A percentile compares a stretch with the other conserved stretches of the same genome.
Evolutionary conservation across 2,113 vertebrate species (phyloP).

Genomic region (Crotalus tigris): DNA sequence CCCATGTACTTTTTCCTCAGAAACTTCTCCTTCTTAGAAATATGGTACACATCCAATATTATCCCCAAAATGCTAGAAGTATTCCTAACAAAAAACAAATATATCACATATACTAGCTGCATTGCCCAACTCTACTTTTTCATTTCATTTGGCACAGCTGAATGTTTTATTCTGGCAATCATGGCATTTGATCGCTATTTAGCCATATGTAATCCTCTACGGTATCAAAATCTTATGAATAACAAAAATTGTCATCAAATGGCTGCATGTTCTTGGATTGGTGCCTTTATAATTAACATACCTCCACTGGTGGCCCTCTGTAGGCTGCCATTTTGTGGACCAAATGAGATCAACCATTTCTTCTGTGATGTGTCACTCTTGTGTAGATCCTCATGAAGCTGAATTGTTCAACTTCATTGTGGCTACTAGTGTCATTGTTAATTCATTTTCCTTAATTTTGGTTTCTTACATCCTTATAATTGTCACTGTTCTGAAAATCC

Average conservation of each 20-base stretch:
- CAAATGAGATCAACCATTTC: conserved; percentile 1
- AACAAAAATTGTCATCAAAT: neutral
- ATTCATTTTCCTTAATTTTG: conserved; percentile 19
- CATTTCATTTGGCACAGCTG: neutral
- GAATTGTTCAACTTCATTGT: conserved; percentile 1
- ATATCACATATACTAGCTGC: conserved; percentile 34
- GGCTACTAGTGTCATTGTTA: conserved; percentile 19
- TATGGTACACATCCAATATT: conserved; percentile 30
- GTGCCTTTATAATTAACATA: neutral
- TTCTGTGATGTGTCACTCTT: conserved; percentile 19
- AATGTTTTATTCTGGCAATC: conserved; percentile 8
- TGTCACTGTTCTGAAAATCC: conserved; percentile 33
- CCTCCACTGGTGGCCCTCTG: neutral
- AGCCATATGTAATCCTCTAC: neutral
- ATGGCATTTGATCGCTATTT: neutral
- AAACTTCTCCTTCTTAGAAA: conserved; percentile 40
- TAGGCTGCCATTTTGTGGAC: neutral
- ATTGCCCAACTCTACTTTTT: conserved; percentile 28
- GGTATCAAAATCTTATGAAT: neutral
- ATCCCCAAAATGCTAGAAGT: conserved; percentile 35
- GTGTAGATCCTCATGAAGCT: neutral
- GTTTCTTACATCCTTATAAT: conserved; percentile 27
- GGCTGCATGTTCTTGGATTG: neutral
- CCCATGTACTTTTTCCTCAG: conserved; percentile 15
- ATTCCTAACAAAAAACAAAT: conserved; percentile 20